phyloP scores from a whole-genome alignment of 2,797 vertebrate species.

The Poecilia gillii region DNA sequence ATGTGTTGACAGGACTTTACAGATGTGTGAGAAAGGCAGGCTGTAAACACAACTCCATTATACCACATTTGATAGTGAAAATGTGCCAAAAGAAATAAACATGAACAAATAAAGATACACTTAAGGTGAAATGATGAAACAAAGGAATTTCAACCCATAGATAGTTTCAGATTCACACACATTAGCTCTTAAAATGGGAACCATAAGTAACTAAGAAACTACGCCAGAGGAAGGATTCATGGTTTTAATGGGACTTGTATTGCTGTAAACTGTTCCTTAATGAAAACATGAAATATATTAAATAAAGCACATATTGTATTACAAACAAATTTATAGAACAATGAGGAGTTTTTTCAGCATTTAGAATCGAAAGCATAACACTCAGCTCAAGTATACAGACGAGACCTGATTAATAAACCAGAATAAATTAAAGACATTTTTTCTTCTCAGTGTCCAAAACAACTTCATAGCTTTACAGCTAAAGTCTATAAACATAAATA shows the following conservation, averaged over 20 bases:
- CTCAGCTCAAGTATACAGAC: constrained; percentile 46
- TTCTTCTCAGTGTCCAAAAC: constrained; percentile 13
- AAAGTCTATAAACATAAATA: constrained; percentile 30
- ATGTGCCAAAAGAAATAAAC: not conserved
- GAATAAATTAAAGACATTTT: constrained; percentile 37
- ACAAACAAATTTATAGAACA: constrained; percentile 58
- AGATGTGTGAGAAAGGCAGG: not conserved
- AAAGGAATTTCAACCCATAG: not conserved
- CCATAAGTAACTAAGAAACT: constrained; percentile 7
- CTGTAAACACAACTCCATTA: not conserved
- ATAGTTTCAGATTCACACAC: not conserved
- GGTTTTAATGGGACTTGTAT: constrained; percentile 58
- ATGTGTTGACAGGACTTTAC: not conserved
- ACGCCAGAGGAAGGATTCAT: constrained; percentile 8
- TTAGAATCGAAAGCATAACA: constrained; percentile 28
- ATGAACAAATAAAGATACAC: not conserved
- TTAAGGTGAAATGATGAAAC: not conserved
- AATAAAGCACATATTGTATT: constrained; percentile 68
- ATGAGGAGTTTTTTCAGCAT: constrained; percentile 32
- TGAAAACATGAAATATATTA: constrained; percentile 43
- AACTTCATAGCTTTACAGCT: constrained; percentile 29
- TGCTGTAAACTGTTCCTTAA: constrained; percentile 59
- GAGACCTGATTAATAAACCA: constrained; percentile 36
- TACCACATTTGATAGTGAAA: not conserved
- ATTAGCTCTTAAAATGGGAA: not conserved